phyloP scores from a whole-genome alignment of 2,113 vertebrate genomes.

The Patagioenas fasciata region DNA sequence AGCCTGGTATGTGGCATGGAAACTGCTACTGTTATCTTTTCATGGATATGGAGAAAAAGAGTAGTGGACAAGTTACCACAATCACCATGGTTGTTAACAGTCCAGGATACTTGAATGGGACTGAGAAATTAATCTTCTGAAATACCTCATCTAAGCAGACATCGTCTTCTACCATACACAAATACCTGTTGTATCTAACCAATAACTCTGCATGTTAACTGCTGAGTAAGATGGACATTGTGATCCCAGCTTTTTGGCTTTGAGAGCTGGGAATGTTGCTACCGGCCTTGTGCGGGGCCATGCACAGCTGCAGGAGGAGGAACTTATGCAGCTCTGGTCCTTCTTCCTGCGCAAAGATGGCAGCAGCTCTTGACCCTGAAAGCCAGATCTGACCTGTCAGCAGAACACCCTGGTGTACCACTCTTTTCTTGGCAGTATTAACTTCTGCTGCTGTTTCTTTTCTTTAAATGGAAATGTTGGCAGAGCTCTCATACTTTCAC shows the following conservation, averaged over 20 bases:
- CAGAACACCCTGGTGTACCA: background rate
- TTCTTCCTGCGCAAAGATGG: background rate
- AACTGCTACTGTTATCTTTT: background rate
- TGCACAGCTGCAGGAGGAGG: background rate
- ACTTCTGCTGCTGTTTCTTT: background rate
- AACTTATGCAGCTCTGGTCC: background rate
- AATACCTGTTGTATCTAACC: background rate
- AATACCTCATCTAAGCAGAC: background rate
- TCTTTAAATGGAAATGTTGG: constrained; percentile 19
- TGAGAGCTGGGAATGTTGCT: background rate
- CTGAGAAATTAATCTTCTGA: background rate
- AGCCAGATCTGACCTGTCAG: background rate
- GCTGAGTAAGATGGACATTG: background rate
- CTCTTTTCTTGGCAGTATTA: background rate
- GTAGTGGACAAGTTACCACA: background rate
- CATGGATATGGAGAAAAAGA: background rate
- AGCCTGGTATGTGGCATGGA: background rate
- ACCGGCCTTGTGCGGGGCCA: rapidly evolving
- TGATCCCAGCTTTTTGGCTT: background rate
- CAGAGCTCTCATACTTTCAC: background rate
- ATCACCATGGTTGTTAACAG: background rate
- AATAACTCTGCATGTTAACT: background rate
- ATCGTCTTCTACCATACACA: background rate
- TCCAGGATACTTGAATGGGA: background rate
- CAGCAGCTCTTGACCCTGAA: background rate